These are phyloP conservation scores for Chiroxiphia lanceolata DNA, from an alignment of 2,797 vertebrate genomes.

Conservation along the genomic window DNA sequence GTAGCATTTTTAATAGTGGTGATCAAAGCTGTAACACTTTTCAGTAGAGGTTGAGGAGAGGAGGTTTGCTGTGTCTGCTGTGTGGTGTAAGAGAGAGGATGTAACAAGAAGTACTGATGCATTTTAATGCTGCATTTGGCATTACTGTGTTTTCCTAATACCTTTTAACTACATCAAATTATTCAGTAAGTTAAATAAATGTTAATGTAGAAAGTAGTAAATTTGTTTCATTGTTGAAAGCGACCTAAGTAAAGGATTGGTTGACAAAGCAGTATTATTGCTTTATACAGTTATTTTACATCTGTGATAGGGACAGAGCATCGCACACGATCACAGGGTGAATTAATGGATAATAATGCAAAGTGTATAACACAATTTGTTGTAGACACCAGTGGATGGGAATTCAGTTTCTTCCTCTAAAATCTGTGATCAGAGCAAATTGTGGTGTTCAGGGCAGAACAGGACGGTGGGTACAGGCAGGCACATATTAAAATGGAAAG, in stretches of 20 bases:
- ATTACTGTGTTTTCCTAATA: neutral
- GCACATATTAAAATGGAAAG: slow-evolving; percentile 59
- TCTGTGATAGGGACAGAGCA: neutral
- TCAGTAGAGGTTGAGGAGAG: neutral
- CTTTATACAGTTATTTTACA: neutral
- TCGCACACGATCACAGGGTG: neutral
- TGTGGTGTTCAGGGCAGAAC: slow-evolving; percentile 53
- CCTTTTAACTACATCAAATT: neutral
- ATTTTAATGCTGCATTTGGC: neutral
- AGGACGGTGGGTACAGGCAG: slow-evolving; percentile 37
- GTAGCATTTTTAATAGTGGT: neutral
- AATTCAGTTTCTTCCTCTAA: neutral
- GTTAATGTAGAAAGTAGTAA: neutral
- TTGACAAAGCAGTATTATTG: neutral
- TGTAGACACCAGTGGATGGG: neutral
- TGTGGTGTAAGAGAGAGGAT: neutral
- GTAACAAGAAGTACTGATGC: neutral
- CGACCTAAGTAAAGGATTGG: neutral
- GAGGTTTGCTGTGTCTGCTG: neutral
- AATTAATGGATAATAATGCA: neutral
- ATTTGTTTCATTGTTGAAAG: neutral
- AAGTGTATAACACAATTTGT: neutral
- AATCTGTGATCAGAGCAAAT: slow-evolving; percentile 56
- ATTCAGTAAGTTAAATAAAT: neutral
- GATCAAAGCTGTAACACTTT: neutral